Evolutionary conservation across 2,113 vertebrate species (phyloP).

Genomic region (Rhizomys pruinosus): DNA sequence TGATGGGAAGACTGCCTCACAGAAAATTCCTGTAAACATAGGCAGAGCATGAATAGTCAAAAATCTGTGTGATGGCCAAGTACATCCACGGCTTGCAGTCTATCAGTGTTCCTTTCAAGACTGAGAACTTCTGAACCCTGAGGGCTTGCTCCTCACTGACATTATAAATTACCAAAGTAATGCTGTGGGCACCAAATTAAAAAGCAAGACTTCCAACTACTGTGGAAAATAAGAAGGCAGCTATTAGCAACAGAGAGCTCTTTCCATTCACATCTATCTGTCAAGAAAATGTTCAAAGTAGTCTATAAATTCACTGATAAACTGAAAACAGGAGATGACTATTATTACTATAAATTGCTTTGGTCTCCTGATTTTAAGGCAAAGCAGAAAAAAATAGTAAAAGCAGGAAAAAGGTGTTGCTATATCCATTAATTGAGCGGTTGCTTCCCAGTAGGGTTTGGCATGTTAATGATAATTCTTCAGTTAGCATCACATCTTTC

Average conservation of each 20-base stretch:
- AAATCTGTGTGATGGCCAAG: neutral
- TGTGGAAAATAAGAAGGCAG: conserved; percentile 9
- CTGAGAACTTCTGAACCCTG: neutral
- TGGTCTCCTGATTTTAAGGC: conserved; percentile 42
- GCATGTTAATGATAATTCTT: conserved; percentile 12
- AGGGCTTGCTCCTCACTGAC: neutral
- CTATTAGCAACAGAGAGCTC: neutral
- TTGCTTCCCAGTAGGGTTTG: neutral
- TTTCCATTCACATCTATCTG: neutral
- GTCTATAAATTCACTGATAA: conserved; percentile 41
- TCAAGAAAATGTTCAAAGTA: neutral
- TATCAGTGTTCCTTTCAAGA: neutral
- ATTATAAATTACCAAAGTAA: conserved; percentile 11
- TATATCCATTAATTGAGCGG: neutral
- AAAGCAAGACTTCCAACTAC: neutral
- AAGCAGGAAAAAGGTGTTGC: neutral
- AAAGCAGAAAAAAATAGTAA: neutral
- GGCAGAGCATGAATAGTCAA: neutral
- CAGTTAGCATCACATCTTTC: neutral
- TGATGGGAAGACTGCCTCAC: neutral
- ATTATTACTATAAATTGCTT: neutral
- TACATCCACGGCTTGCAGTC: neutral
- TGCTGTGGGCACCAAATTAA: neutral
- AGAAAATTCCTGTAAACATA: neutral
- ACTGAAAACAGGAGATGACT: conserved; percentile 16